These are phyloP conservation scores for Mongoloraphidia duomilia DNA, from an alignment of 2,888 invertebrate genomes.

Conservation along the genomic window DNA sequence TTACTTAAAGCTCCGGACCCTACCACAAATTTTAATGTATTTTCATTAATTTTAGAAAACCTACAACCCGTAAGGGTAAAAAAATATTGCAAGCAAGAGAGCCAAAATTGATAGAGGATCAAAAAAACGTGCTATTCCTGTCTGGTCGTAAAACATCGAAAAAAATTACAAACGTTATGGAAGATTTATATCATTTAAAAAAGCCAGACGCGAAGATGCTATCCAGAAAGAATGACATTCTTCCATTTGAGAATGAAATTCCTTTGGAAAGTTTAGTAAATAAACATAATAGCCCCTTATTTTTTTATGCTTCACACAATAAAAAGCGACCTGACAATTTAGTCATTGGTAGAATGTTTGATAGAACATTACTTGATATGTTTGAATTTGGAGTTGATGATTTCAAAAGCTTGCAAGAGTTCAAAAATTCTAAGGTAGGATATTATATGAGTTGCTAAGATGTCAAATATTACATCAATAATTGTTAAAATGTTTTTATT, in stretches of 20 bases:
- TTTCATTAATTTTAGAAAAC: conserved; percentile 49
- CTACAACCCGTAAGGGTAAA: conserved; percentile 79
- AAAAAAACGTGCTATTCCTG: conserved; percentile 70
- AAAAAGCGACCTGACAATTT: conserved; percentile 93
- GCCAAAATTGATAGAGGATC: conserved; percentile 78
- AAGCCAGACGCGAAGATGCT: conserved; percentile 70
- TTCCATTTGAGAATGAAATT: conserved; percentile 83
- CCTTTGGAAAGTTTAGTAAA: conserved; percentile 61
- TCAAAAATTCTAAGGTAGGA: conserved; percentile 47
- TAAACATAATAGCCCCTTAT: conserved; percentile 80
- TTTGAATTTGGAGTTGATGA: conserved; percentile 83
- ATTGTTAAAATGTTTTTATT: background rate
- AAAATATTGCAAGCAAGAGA: conserved; percentile 65
- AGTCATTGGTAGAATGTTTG: conserved; percentile 76
- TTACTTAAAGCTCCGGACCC: no score
- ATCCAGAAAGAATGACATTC: conserved; percentile 70
- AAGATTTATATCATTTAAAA: conserved; percentile 76
- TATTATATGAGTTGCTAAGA: background rate
- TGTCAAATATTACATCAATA: background rate
- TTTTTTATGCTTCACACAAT: conserved; percentile 80
- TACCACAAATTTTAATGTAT: no score
- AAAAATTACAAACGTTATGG: conserved; percentile 52
- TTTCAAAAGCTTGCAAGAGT: conserved; percentile 64
- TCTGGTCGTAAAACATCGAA: conserved; percentile 72
- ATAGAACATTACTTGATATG: conserved; percentile 88